Evolutionary conservation across 1,140 invertebrate genomes (phyloP).

Genomic region (Philotrypesis tridentata): DNA sequence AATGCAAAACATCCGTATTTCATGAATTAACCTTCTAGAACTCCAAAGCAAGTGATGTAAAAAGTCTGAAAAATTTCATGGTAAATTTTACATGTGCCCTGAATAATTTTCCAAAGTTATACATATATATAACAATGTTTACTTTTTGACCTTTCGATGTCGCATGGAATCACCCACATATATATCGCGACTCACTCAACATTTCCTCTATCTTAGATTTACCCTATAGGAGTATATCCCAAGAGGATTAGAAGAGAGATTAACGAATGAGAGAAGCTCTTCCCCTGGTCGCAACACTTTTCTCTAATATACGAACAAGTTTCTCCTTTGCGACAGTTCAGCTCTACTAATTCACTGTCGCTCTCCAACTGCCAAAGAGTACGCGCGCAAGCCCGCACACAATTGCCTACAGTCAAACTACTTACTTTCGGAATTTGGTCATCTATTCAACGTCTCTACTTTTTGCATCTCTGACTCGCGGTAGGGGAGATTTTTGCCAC

Average conservation of each 20-base stretch:
- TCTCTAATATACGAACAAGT: conserved; percentile 66
- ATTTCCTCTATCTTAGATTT: background rate
- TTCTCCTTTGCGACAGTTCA: conserved; percentile 51
- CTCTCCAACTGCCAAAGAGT: background rate
- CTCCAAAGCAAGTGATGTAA: no score
- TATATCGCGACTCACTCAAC: no score
- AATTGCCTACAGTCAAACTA: background rate
- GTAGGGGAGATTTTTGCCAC: background rate
- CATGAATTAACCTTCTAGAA: no score
- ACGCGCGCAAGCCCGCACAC: no score
- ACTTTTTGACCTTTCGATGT: no score
- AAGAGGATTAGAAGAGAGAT: conserved; percentile 57
- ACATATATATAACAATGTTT: no score
- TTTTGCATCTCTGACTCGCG: background rate
- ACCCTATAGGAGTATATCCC: conserved; percentile 33
- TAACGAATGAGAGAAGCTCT: conserved; percentile 58
- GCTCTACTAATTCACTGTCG: background rate
- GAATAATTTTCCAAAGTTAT: no score
- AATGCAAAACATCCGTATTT: no score
- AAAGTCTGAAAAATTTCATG: no score
- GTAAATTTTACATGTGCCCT: no score
- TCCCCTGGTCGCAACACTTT: conserved; percentile 61
- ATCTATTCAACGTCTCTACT: no score
- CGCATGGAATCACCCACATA: no score
- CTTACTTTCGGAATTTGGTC: conserved; percentile 55